phyloP scores from a whole-genome alignment of 2,113 vertebrate genomes.

The Phainopepla nitens region DNA sequence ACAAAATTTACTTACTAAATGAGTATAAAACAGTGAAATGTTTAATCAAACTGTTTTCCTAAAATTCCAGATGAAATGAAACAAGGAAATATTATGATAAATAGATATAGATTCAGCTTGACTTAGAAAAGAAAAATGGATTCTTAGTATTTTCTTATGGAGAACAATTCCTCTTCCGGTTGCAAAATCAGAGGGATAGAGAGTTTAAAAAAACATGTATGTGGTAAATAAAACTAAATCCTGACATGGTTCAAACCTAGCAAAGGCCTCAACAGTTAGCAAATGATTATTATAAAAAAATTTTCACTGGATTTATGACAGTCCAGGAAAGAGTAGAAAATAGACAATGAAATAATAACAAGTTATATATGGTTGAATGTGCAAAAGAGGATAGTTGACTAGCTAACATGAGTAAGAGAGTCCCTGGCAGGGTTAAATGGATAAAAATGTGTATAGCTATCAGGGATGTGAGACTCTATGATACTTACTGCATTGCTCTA shows the following conservation, averaged over 20 bases:
- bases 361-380: not conserved
- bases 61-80: not conserved
- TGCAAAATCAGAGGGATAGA: not conserved
- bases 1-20: not conserved
- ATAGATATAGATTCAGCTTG: not conserved
- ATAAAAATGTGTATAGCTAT: not conserved
- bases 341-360: not conserved
- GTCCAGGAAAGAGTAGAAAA: not conserved
- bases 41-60: not conserved
- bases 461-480: not conserved
- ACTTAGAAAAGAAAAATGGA: not conserved
- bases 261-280: not conserved
- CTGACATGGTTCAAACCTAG: not conserved
- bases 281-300: not conserved
- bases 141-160: not conserved
- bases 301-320: not conserved
- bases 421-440: not conserved
- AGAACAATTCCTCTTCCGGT: not conserved
- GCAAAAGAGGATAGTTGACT: not conserved
- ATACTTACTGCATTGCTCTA: not conserved
- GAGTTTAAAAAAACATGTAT: not conserved
- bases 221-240: not conserved
- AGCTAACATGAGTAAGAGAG: not conserved
- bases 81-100: not conserved
- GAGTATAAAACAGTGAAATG: not conserved